A percentile compares a stretch with the other conserved stretches of the same genome.
These are phyloP conservation scores for Planococcus citri DNA, from an alignment of 1,140 invertebrate genomes.

Conservation along the genomic window DNA sequence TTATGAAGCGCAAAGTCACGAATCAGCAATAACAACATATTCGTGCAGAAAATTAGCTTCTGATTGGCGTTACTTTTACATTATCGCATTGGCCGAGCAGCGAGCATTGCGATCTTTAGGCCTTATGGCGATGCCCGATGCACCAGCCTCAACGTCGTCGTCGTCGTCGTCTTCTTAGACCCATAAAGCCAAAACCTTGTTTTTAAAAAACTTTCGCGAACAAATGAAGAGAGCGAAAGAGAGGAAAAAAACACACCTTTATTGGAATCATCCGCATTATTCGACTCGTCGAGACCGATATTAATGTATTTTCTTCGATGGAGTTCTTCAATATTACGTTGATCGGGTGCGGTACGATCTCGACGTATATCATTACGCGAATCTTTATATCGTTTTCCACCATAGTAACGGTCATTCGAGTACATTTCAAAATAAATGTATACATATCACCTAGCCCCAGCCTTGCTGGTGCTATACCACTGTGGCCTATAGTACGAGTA, in stretches of 20 bases:
- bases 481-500: not conserved
- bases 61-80: conserved; percentile 6
- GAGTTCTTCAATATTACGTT: too few relatives aligned
- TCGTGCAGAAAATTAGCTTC: conserved; percentile 6
- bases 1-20: conserved; percentile 6
- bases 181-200: not conserved
- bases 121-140: too few relatives aligned
- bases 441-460: not conserved
- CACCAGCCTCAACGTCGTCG: too few relatives aligned
- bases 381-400: conserved; percentile 7
- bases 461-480: not conserved
- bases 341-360: too few relatives aligned
- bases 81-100: not conserved
- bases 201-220: not conserved
- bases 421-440: conserved; percentile 4
- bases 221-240: not conserved
- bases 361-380: not conserved
- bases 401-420: conserved; percentile 4
- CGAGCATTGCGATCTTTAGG: too few relatives aligned
- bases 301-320: not conserved
- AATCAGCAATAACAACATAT: not conserved
- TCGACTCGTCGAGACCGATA: not conserved
- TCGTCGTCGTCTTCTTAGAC: not conserved
- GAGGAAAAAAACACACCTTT: not conserved
- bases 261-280: not conserved